Evolutionary conservation across 1,140 invertebrate species (phyloP), one percentile per base, ranked within the genome.

Genomic region (Octopus bimaculoides): DNA sequence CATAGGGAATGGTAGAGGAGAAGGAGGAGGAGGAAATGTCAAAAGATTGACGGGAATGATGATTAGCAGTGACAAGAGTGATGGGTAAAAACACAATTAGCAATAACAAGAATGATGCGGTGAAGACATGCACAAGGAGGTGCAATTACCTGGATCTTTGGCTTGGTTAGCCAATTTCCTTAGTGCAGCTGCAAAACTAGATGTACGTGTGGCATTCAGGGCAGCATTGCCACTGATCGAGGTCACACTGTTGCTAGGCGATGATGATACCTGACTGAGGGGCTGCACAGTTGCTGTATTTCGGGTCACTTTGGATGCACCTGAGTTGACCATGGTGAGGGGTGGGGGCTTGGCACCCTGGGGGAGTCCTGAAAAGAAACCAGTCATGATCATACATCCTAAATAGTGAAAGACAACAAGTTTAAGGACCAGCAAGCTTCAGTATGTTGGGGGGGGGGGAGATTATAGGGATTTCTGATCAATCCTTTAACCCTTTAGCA

Each of bases 141-240:
- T n/a, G 66, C 66, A 75, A 75, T 54, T 79, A 79, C 78, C 81
- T n/a, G 90, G 90, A 77, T 90, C 91, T 71, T 89, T 93, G 54
- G 94, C 94, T 87, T 95, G 94, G 88, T 96, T 95, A 76, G 95
- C 95, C 80, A 96, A 90, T 87, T 94, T 95, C 79, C 95, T 91
- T 78, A 96, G 89, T 6, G 94, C 94, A 5, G 95, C 94, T 52
- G 95, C 94, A 90, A 95, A 96, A 53, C 93, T 92, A 61, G 90
- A 91, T 4, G 88, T 90, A 5, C 89, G 81, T 56, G 88, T 86
- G 69, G 87, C 86, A 80, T 84, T 87, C 53, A 87, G 78, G 17
- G 87, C 84, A 41, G 85, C 81, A 74, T 84, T 87, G 20, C 82
- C 80, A 56, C 83, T 83, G 14, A 83, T 79, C 3, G 85, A 82